These are phyloP conservation scores for Leptopterna dolabrata DNA, from an alignment of 2,888 invertebrate species.

Conservation along the genomic window DNA sequence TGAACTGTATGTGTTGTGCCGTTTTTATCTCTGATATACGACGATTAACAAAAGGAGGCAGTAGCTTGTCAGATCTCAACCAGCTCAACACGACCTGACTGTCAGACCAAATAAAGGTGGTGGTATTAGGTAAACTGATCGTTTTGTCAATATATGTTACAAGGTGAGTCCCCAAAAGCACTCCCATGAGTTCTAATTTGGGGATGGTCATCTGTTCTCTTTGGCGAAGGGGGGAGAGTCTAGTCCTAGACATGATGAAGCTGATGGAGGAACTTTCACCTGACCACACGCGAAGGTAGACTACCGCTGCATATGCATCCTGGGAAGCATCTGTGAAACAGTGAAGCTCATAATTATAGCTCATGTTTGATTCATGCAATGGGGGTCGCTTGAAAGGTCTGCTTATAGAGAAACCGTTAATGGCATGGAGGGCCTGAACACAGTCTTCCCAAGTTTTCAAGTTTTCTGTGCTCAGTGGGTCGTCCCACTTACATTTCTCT, in stretches of 20 bases:
- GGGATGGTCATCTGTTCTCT: conserved; percentile 62
- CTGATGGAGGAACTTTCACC: conserved; percentile 55
- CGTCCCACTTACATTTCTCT: conserved; percentile 31
- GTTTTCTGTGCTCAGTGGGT: not conserved
- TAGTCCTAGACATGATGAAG: conserved; percentile 62
- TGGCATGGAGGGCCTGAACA: not conserved
- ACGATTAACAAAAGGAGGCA: conserved; percentile 60
- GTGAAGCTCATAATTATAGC: not conserved
- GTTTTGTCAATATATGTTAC: conserved; percentile 48
- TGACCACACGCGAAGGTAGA: not conserved
- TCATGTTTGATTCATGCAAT: not conserved
- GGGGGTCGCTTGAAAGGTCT: not conserved
- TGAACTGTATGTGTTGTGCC: not conserved
- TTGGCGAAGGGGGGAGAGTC: conserved; percentile 62
- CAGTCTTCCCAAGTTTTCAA: not conserved
- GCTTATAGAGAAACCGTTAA: not conserved
- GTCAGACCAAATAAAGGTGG: conserved; percentile 63
- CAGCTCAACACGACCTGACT: conserved; percentile 63
- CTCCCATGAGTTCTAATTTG: conserved; percentile 64
- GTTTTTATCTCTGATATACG: conserved; percentile 61
- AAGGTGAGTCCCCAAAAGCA: conserved; percentile 63
- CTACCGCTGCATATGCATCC: conserved; percentile 8
- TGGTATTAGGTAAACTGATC: conserved; percentile 40
- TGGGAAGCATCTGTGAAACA: conserved; percentile 20
- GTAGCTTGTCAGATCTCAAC: conserved; percentile 62